Base-by-base conservation (phyloP, 2,888 invertebrate genomes). In the Ypsolopha scabrella region DNA sequence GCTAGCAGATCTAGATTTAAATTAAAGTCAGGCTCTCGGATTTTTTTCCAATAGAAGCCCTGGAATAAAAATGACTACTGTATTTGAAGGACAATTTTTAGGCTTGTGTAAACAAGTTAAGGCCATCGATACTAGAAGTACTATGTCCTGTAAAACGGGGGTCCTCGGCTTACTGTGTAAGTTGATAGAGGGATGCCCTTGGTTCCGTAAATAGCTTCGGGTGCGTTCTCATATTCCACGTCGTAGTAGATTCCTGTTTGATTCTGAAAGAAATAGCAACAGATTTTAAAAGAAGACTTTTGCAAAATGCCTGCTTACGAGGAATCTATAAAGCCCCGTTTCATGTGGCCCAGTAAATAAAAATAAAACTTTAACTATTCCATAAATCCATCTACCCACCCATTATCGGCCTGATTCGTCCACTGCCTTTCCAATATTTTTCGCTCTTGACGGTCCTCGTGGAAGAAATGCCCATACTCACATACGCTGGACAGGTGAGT, bases 191-290 rank as follows among this genome's bases (percentile, higher is more conserved):
- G 94, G 58, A 94, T 92, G 1, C 91, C 91, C 61, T 90, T 90
- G 34, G 86, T 85, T 6, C 89, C 90, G 59, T 88, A 90, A 56
- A 90, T 87, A 0, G 81, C 80, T 63, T 90, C 90, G 1, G 87
- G 87, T 10, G 89, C 87, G 63, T 90, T 90, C 67, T 94, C 95
- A 63, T 94, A 95, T 58, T 95, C 95, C 35, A 96, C 94, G 67
- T 96, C 95, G 67, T 95, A 95, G 75, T 96, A 95, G 61, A 95
- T 95, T 50, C 94, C 94, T 60, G 93, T 94, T 87, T 95, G 95
- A 75, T 95, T 94, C 95, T 95, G 83, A 51, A 87, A 87, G 39
- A 34, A 1, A 34, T 41, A 37, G 37, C n/a, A 24, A 38, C 6
- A n/a, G 38, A 38, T 10, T 7, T 6, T 37, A 37, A 37, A 37